phyloP scores from a whole-genome alignment of 2,113 vertebrate species.

The Chrysemys picta region DNA sequence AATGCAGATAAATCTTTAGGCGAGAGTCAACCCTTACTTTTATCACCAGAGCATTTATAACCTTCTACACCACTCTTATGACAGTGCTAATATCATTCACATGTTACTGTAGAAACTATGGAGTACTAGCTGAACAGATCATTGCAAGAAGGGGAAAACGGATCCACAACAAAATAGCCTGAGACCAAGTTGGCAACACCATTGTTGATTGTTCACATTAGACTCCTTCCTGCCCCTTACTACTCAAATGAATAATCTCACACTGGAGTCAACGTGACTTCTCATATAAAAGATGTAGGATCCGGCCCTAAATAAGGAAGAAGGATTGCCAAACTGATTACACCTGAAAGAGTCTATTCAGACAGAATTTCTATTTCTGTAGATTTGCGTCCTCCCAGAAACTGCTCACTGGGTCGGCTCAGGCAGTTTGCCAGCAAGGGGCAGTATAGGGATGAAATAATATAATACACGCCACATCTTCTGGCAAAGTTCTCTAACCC shows the following conservation, averaged over 20 bases:
- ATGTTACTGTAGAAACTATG: rapidly evolving
- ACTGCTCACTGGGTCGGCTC: background rate
- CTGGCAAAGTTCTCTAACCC: constrained; percentile 22
- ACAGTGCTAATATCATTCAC: rapidly evolving
- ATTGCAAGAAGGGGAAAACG: rapidly evolving
- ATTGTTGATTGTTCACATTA: rapidly evolving
- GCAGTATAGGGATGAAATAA: constrained; percentile 39
- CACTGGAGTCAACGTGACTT: background rate
- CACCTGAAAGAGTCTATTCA: background rate
- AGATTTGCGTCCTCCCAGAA: background rate
- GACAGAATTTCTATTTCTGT: background rate
- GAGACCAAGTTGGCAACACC: background rate
- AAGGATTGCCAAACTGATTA: background rate
- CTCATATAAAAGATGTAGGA: background rate
- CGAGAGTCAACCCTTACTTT: background rate
- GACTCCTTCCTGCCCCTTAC: rapidly evolving
- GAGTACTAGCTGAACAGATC: background rate
- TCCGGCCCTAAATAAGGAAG: background rate
- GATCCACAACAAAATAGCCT: rapidly evolving
- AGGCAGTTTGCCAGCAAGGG: constrained; percentile 48
- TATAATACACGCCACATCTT: background rate
- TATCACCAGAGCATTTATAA: background rate
- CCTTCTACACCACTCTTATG: background rate
- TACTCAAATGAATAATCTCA: background rate
- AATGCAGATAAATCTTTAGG: background rate